These are phyloP conservation scores for Charanyca ferruginea DNA, from an alignment of 2,888 invertebrate genomes.

Conservation along the genomic window DNA sequence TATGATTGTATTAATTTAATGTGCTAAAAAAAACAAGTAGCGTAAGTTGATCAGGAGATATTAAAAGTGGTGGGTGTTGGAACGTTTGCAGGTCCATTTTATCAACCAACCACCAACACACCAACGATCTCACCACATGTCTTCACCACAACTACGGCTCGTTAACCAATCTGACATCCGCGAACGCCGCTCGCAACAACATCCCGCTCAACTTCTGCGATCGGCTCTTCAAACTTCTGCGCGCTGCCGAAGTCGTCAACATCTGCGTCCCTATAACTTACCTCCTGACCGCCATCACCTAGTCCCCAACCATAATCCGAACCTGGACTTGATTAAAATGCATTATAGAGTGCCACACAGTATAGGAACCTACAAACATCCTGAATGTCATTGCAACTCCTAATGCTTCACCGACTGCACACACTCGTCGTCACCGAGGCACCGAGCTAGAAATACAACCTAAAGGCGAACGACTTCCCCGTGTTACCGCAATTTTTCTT, in stretches of 20 bases:
- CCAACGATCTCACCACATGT: constrained; percentile 90
- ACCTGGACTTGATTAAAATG: constrained; percentile 74
- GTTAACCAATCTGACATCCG: constrained; percentile 87
- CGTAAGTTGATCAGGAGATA: constrained; percentile 77
- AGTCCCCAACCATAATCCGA: constrained; percentile 74
- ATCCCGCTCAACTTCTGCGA: constrained; percentile 85
- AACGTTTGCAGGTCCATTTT: constrained; percentile 91
- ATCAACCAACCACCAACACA: constrained; percentile 91
- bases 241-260: constrained; percentile 85
- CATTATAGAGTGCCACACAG: constrained; percentile 76
- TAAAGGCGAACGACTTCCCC: constrained; percentile 78
- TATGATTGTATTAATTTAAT: constrained; percentile 47
- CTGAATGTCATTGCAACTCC: constrained; percentile 80
- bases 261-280: constrained; percentile 81
- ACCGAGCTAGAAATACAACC: constrained; percentile 78
- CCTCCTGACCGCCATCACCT: constrained; percentile 87
- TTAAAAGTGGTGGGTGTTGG: constrained; percentile 91
- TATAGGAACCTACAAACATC: constrained; percentile 78
- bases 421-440: constrained; percentile 83
- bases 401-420: constrained; percentile 85
- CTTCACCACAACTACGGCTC: constrained; percentile 90
- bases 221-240: constrained; percentile 86
- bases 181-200: constrained; percentile 85
- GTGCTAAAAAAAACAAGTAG: constrained; percentile 57
- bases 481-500: constrained; percentile 81